Percentiles rank a stretch among this genome's conserved stretches.
These are phyloP conservation scores for Drosophila recens DNA, from an alignment of 2,888 invertebrate species.

Conservation along the genomic window DNA sequence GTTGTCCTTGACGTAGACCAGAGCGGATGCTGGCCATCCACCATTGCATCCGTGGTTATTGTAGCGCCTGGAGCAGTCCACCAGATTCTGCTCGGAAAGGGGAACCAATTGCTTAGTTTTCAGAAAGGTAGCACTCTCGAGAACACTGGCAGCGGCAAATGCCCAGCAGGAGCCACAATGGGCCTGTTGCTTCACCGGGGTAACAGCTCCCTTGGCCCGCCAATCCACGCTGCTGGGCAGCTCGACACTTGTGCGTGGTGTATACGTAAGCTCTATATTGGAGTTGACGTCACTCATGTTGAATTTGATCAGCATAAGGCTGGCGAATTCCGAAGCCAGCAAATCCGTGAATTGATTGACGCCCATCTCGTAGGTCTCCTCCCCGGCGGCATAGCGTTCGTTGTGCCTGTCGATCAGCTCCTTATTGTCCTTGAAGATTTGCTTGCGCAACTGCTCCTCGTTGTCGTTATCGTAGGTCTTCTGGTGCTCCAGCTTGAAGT, in stretches of 20 bases:
- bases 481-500: conserved; percentile 85
- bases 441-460: conserved; percentile 93
- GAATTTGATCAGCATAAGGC: conserved; percentile 81
- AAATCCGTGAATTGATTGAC: conserved; percentile 94
- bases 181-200: conserved; percentile 95
- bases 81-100: conserved; percentile 95
- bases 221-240: conserved; percentile 92
- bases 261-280: conserved; percentile 63
- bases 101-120: conserved; percentile 90
- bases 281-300: conserved; percentile 41
- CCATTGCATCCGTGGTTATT: conserved; percentile 98
- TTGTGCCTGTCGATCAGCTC: conserved; percentile 94
- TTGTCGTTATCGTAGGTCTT: conserved; percentile 89
- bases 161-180: conserved; percentile 96
- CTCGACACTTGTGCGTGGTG: conserved; percentile 86
- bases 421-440: conserved; percentile 94
- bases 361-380: conserved; percentile 88
- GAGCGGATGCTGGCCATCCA: conserved; percentile 94
- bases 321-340: conserved; percentile 89
- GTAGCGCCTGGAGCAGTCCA: conserved; percentile 90
- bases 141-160: conserved; percentile 94
- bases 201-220: conserved; percentile 93
- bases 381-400: conserved; percentile 88
- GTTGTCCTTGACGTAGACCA: conserved; percentile 94
- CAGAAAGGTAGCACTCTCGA: conserved; percentile 95